Conservation (phyloP, 2,797 vertebrate species). For the Xiphophorus birchmanni region DNA sequence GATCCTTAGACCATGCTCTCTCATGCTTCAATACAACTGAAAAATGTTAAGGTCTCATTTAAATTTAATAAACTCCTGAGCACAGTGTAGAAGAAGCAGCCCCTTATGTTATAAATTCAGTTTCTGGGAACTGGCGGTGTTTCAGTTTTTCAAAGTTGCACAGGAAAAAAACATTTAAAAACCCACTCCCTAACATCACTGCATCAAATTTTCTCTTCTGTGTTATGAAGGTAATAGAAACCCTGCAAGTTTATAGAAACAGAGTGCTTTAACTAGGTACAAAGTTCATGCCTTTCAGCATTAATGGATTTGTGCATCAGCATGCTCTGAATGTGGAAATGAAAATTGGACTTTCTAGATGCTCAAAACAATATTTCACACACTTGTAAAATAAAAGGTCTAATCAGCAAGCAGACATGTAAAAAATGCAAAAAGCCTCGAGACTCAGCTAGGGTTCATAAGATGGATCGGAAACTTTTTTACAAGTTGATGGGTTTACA, state of each 20-base stretch:
- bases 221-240: not conserved
- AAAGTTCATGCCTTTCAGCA: not conserved
- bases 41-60: not conserved
- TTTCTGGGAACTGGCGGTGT: not conserved
- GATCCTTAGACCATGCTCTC: not conserved
- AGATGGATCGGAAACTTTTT: not conserved
- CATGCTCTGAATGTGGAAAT: not conserved
- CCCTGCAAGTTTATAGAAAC: not conserved
- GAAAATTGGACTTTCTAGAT: not conserved
- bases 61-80: constrained; percentile 2
- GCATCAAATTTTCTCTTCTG: not conserved
- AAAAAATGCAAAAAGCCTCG: not conserved
- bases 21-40: not conserved
- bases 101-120: not conserved
- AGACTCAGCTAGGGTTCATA: not conserved
- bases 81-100: not conserved
- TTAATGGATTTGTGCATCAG: not conserved
- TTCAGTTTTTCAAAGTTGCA: not conserved
- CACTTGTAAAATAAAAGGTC: not conserved
- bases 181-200: not conserved
- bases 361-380: not conserved
- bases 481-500: not conserved
- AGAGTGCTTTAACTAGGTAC: not conserved
- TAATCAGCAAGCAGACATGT: not conserved
- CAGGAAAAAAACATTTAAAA: not conserved